Evolutionary conservation across 2,797 vertebrate genomes (phyloP), one percentile per base, ranked within the genome.

Genomic region (Sebastes variabilis): DNA sequence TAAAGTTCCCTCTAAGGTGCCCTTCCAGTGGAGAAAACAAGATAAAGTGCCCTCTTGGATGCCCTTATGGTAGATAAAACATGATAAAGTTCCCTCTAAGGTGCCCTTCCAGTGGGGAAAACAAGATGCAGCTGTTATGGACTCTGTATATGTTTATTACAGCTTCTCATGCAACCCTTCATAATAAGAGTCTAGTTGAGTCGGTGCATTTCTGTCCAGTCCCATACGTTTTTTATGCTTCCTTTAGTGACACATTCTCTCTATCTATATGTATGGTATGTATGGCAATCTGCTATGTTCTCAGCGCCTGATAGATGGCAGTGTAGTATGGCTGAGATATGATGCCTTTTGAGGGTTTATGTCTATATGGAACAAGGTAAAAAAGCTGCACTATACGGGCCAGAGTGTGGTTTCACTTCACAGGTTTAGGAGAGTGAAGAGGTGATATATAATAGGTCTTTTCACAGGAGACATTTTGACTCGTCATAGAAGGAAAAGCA

Each of bases 251-350:
- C 30, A 60, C 25, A 16, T 3, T 70, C 54, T 38, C 54, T 38
- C 16, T 30, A 4, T 34, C 29, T 20, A 4, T 29, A 46, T 38
- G 42, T 14, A 38, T 32, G 11, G 8, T 38, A 16, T 2, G 12
- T 29, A 7, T 22, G 52, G 6, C 62, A 58, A 4, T 59, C 29
- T 66, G 54, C 27, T 55, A 11, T 72, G 58, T 36, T 66, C 11
- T 52, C 52, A 12, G 24, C 24, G 5, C 6, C 80, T 68, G 76
- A 54, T 59, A 75, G 84, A 70, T 79, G 66, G 84, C 77, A 61
- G 74, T 75, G 70, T n/a, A 62, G 60, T 66, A n/a, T 14, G 84
- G 24, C 36, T 42, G 29, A 75, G 25, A 36, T 55, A 8, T 36
- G 18, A 16, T 12, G 36, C 20, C 10, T 58, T 32, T 8, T 7